Percentiles rank a stretch among this genome's conserved stretches.
Evolutionary conservation across 2,797 vertebrate species (phyloP).

Genomic region (Takifugu rubripes): DNA sequence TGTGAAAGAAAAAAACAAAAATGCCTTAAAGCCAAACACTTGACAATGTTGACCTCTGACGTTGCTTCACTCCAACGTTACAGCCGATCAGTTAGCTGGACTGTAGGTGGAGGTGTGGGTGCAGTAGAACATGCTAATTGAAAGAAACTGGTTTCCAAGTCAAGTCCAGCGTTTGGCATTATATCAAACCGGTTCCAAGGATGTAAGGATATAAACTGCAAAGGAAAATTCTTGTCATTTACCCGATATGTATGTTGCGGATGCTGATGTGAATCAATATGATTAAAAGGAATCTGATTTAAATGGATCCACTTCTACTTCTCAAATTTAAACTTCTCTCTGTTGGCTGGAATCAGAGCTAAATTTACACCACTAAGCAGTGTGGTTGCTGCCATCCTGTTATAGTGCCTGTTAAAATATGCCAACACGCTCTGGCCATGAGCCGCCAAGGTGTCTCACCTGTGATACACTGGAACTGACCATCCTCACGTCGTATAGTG

Average conservation of each 20-base stretch:
- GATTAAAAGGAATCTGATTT: background rate
- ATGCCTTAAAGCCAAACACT: no score
- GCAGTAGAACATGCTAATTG: no score
- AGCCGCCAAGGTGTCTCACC: constrained; percentile 72
- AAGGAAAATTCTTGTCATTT: background rate
- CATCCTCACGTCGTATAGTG: constrained; percentile 99
- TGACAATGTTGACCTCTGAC: no score
- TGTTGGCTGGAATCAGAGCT: constrained; percentile 13
- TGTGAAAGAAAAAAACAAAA: no score
- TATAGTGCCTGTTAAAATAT: constrained; percentile 25
- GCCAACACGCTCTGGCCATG: constrained; percentile 7
- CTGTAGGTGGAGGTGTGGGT: no score
- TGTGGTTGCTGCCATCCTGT: constrained; percentile 20
- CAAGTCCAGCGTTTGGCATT: no score
- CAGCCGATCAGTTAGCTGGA: no score
- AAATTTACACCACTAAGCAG: constrained; percentile 20
- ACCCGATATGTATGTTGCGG: background rate
- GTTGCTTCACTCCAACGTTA: no score
- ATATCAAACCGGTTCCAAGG: background rate
- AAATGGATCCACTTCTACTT: constrained; percentile 1
- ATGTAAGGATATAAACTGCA: background rate
- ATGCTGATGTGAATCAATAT: background rate
- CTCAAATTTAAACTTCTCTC: constrained; percentile 10
- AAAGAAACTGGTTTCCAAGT: no score
- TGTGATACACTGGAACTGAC: constrained; percentile 98